These are phyloP conservation scores for Andrena hattorfiana DNA, from an alignment of 2,888 invertebrate species.

Conservation along the genomic window DNA sequence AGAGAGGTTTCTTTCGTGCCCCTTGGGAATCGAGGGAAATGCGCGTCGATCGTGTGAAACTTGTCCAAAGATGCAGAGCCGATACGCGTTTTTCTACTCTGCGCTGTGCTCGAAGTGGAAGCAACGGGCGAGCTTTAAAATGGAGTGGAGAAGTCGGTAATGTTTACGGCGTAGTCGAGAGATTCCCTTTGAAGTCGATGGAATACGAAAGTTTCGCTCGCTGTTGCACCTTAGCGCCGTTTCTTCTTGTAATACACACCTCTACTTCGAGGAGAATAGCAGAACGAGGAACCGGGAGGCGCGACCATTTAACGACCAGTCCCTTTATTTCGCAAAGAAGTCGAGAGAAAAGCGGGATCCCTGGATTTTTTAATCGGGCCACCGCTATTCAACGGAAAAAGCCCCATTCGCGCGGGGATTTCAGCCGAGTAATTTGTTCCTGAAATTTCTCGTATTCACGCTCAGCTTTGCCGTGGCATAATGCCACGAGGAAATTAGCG, in stretches of 20 bases:
- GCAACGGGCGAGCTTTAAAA: not conserved
- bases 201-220: not conserved
- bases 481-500: slow-evolving; percentile 4
- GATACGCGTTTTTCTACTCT: too few species aligned
- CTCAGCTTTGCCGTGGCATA: not conserved
- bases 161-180: not conserved
- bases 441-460: not conserved
- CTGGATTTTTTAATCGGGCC: not conserved
- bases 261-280: not conserved
- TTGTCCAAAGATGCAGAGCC: too few species aligned
- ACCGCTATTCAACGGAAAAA: not conserved
- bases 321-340: not conserved
- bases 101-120: not conserved
- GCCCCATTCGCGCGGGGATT: not conserved
- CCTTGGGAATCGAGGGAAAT: too few species aligned
- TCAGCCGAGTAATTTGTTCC: too few species aligned
- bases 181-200: not conserved
- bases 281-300: not conserved
- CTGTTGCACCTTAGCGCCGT: not conserved
- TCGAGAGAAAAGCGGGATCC: not conserved
- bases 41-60: too few species aligned
- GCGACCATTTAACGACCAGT: not conserved
- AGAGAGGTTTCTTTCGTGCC: too few species aligned
- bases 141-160: too few species aligned
- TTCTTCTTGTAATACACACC: not conserved